Base-by-base conservation (phyloP, 2,888 invertebrate genomes). In the Acanthosoma haemorrhoidale region DNA sequence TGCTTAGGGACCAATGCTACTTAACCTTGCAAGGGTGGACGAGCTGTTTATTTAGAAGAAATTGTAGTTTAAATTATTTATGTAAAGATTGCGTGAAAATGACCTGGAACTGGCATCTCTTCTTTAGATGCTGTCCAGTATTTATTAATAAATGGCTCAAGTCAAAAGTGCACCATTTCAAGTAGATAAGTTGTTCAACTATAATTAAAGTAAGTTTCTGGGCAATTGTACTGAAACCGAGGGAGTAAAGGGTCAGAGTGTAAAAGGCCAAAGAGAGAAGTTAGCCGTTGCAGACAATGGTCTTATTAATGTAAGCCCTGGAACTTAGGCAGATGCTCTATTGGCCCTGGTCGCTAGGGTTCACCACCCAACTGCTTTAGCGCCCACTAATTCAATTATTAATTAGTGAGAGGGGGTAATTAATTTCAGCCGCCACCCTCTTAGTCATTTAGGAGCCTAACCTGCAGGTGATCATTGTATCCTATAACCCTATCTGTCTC, bases 221-320 rank as follows among this genome's bases (percentile, higher is more conserved):
- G n/a, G n/a, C n/a, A n/a, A n/a, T n/a, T n/a, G n/a, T n/a, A n/a
- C n/a, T n/a, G n/a, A n/a, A n/a, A n/a, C n/a, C n/a, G 1, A 51
- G n/a, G 8, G 18, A 41, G 16, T 16, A 18, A 41, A 39, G 43
- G 2, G 21, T 13, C 4, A 25, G 51, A 13, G 21, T 0, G 4
- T 11, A 13, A 13, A 11, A 2, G 4, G 4, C 18, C 2, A 25
- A n/a, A 51, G n/a, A n/a, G 8, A 25, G n/a, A 25, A 25, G 51
- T 25, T 25, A 51, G 51, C 25, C n/a, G n/a, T 18, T 18, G 15
- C 9, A 59, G 36, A 61, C 61, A 61, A 61, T 36, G 36, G 38
- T 61, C 61, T 36, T 61, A 61, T 61, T 61, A 61, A 25, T 31
- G 61, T 21, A 36, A 61, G 61, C 38, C 21, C 18, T 36, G 61